Conservation (phyloP, 2,113 vertebrate species). For the Pteronura brasiliensis region DNA sequence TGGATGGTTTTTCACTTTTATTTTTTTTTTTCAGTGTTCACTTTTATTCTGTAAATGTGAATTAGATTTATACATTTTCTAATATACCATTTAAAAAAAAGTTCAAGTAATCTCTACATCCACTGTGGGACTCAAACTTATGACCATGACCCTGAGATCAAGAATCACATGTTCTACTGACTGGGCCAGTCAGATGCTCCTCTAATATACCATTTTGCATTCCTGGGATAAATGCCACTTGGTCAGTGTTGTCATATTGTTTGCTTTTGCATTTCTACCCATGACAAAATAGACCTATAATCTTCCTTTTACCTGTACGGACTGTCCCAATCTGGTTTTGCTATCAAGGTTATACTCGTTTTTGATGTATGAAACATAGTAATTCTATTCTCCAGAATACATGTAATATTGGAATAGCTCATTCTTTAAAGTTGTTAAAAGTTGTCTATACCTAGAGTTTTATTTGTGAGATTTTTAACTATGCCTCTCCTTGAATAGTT, state of each 20-base stretch:
- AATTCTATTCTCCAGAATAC: neutral
- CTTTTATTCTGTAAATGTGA: neutral
- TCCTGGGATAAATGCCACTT: neutral
- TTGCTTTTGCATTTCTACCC: neutral
- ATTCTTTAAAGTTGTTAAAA: neutral
- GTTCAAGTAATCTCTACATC: neutral
- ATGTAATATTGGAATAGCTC: neutral
- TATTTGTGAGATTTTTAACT: neutral
- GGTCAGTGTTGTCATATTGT: neutral
- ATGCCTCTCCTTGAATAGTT: neutral
- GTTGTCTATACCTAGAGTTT: neutral
- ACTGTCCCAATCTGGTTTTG: neutral
- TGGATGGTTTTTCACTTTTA: neutral
- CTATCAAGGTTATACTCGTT: neutral
- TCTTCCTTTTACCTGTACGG: neutral
- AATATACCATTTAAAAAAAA: neutral
- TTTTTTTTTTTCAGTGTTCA: neutral
- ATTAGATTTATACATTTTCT: neutral
- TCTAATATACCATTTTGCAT: neutral
- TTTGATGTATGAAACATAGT: neutral
- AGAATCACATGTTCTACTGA: neutral
- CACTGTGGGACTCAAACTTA: neutral
- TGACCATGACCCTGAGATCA: neutral
- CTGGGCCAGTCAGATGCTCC: neutral
- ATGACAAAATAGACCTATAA: neutral